A percentile compares a stretch with the other conserved stretches of the same genome.
phyloP scores from a whole-genome alignment of 2,888 invertebrate species.

The Trissoscelio sp. region DNA sequence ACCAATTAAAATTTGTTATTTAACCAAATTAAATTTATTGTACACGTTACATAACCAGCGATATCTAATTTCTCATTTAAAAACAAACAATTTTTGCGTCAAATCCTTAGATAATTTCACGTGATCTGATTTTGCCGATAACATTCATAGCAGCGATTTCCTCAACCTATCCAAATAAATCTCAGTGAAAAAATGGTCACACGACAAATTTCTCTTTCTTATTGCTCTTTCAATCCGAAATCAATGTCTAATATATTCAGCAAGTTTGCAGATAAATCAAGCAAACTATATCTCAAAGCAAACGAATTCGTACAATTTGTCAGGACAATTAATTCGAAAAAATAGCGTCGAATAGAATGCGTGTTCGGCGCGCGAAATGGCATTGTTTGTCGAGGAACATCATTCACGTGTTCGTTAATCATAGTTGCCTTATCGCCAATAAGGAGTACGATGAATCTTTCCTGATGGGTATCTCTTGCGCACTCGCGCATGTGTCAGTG shows the following conservation, averaged over 20 bases:
- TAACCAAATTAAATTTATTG: too few species aligned
- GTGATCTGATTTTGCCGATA: neutral
- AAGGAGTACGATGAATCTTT: slow-evolving; percentile 35
- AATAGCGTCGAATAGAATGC: slow-evolving; percentile 1
- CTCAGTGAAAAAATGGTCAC: neutral
- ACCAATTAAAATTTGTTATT: too few species aligned
- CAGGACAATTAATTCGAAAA: neutral
- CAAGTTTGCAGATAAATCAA: slow-evolving; percentile 6
- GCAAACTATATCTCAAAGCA: neutral
- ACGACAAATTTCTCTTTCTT: slow-evolving; percentile 21
- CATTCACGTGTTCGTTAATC: slow-evolving; percentile 30
- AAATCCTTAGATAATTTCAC: neutral
- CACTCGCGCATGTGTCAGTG: slow-evolving; percentile 8
- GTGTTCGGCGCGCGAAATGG: slow-evolving; percentile 1
- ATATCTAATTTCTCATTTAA: too few species aligned
- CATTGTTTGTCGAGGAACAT: slow-evolving; percentile 30
- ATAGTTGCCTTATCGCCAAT: slow-evolving; percentile 18
- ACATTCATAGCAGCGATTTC: neutral
- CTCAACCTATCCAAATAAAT: slow-evolving; percentile 1
- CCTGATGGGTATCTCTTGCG: slow-evolving; percentile 22
- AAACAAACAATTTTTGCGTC: neutral
- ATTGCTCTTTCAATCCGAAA: slow-evolving; percentile 2
- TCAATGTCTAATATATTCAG: slow-evolving; percentile 1
- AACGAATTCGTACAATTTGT: neutral
- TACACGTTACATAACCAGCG: too few species aligned